phyloP scores from a whole-genome alignment of 1,140 invertebrate genomes.

The Zeugodacus cucurbitae region DNA sequence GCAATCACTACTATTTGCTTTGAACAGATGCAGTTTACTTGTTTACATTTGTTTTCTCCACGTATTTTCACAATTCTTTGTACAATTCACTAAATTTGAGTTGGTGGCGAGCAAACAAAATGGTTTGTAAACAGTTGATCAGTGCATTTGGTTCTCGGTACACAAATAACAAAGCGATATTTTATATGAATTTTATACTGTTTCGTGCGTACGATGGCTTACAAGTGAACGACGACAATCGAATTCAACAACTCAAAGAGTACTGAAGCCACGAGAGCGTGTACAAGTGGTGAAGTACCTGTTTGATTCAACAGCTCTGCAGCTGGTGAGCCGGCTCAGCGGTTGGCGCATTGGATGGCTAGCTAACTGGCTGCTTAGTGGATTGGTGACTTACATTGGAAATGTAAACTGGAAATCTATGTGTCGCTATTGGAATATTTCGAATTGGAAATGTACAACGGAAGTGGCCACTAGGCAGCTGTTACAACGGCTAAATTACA shows the following conservation, averaged over 20 bases:
- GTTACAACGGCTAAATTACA: too few relatives aligned
- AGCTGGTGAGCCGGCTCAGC: background rate
- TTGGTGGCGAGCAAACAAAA: background rate
- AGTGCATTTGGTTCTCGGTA: background rate
- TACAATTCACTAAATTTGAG: background rate
- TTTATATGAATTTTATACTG: background rate
- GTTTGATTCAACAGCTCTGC: background rate
- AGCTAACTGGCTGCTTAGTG: background rate
- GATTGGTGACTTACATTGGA: background rate
- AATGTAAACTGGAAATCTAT: background rate
- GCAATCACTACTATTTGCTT: background rate
- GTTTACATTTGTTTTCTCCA: background rate
- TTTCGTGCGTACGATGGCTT: background rate
- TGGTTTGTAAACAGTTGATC: background rate
- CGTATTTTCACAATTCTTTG: background rate
- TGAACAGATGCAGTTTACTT: background rate
- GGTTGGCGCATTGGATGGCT: background rate
- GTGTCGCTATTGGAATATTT: background rate
- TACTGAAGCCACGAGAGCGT: background rate
- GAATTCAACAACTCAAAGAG: constrained; percentile 23
- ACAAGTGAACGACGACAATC: background rate
- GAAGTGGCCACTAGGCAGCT: background rate
- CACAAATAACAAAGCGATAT: background rate
- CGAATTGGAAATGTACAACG: background rate
- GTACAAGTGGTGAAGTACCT: constrained; percentile 24